These are phyloP conservation scores for Mola mola DNA, from an alignment of 2,113 vertebrate genomes.

Conservation along the genomic window DNA sequence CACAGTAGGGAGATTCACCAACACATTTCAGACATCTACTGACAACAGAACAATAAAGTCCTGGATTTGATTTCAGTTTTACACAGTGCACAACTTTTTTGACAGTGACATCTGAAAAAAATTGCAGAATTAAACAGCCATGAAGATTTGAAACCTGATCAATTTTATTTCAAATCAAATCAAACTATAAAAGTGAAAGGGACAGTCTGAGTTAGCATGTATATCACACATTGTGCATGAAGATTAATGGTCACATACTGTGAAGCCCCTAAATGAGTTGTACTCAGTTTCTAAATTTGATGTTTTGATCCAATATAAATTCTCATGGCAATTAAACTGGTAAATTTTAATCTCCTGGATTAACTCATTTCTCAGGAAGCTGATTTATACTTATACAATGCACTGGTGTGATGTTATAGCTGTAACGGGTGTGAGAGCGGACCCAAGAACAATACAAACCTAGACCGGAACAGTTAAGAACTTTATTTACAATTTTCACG, in stretches of 20 bases:
- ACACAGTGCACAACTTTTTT: neutral
- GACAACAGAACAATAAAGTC: neutral
- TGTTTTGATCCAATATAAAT: conserved; percentile 22
- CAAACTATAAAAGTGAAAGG: too few relatives aligned
- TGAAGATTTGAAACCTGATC: neutral
- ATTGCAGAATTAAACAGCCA: too few relatives aligned
- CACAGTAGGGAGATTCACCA: neutral
- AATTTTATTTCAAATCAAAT: too few relatives aligned
- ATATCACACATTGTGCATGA: neutral
- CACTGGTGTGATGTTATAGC: neutral
- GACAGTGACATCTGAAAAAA: too few relatives aligned
- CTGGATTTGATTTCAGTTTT: neutral
- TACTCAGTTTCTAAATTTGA: conserved; percentile 17
- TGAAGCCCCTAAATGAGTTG: neutral
- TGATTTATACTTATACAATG: conserved; percentile 3
- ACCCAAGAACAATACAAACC: too few relatives aligned
- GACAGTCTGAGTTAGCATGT: too few relatives aligned
- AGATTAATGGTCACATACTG: too few relatives aligned
- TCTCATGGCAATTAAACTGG: conserved; percentile 27
- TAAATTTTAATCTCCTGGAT: conserved; percentile 31
- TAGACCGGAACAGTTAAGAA: too few relatives aligned
- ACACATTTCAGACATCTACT: neutral
- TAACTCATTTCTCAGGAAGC: conserved; percentile 2
- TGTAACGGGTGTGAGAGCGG: too few relatives aligned
- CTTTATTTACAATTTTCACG: too few relatives aligned